A percentile compares a stretch with the other conserved stretches of the same genome.
Evolutionary conservation across 2,797 vertebrate species (phyloP).

Genomic region (Pseudochromis fuscus): DNA sequence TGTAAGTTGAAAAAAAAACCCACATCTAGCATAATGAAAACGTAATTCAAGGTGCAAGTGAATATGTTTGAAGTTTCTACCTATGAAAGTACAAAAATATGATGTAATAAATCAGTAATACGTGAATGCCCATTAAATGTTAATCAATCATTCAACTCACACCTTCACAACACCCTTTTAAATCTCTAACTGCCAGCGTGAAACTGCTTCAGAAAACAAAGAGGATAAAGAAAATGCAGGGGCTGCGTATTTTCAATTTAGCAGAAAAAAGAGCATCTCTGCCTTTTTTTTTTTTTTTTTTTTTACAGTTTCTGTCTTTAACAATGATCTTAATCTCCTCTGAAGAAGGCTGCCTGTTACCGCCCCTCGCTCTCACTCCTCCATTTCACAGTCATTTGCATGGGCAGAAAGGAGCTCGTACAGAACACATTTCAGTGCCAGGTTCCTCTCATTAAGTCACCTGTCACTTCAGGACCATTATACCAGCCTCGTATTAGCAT

Average conservation of each 20-base stretch:
- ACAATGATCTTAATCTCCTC: slow-evolving; percentile 74
- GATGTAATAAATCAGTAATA: slow-evolving; percentile 10
- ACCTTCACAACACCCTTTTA: slow-evolving; percentile 45
- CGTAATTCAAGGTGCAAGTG: slow-evolving; percentile 34
- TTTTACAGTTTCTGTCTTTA: slow-evolving; percentile 57
- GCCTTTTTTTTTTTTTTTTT: slow-evolving; percentile 29
- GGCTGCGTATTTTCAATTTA: slow-evolving; percentile 53
- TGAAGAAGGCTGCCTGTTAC: slow-evolving; percentile 56
- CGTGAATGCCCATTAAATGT: slow-evolving; percentile 56
- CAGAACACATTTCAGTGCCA: slow-evolving; percentile 69
- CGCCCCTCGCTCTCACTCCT: slow-evolving; percentile 53
- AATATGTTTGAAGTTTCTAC: slow-evolving; percentile 26
- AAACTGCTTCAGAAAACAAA: slow-evolving; percentile 63
- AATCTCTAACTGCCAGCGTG: slow-evolving; percentile 44
- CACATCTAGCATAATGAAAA: slow-evolving; percentile 22
- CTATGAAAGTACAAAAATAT: slow-evolving; percentile 7
- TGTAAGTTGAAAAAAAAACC: slow-evolving; percentile 18
- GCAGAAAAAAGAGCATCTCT: slow-evolving; percentile 28
- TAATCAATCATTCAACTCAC: slow-evolving; percentile 65
- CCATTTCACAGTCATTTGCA: slow-evolving; percentile 73
- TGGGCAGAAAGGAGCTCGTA: slow-evolving; percentile 59
- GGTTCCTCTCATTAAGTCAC: slow-evolving; percentile 80
- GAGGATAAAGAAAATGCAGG: slow-evolving; percentile 48
- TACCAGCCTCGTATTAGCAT: slow-evolving; percentile 72
- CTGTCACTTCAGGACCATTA: slow-evolving; percentile 81